Evolutionary conservation across 2,888 invertebrate genomes (phyloP).

Genomic region (Phengaris arion): DNA sequence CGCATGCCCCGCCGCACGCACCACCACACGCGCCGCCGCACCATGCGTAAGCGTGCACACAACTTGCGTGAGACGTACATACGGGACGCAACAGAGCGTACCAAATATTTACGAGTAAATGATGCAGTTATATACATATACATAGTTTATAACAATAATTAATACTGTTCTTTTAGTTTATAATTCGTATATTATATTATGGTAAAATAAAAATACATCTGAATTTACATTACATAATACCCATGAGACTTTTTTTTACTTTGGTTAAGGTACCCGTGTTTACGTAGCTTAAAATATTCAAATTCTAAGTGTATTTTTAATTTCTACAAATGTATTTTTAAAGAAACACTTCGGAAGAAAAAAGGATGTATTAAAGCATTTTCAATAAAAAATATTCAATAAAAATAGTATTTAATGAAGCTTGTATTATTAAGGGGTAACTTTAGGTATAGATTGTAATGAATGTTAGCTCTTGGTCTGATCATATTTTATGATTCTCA

Average conservation of each 20-base stretch:
- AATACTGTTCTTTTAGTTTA: neutral
- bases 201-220: neutral
- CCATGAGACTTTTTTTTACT: neutral
- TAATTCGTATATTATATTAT: neutral
- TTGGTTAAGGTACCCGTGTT: too few species aligned
- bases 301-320: neutral
- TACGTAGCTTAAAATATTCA: neutral
- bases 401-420: neutral
- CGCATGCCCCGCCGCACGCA: slow-evolving; percentile 31
- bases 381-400: neutral
- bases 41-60: neutral
- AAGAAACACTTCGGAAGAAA: too few species aligned
- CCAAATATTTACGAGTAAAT: neutral
- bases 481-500: slow-evolving; percentile 24
- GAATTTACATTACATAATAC: neutral
- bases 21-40: slow-evolving; percentile 33
- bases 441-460: neutral
- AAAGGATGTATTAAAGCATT: neutral
- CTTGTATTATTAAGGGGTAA: neutral
- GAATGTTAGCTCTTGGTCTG: neutral
- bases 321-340: neutral
- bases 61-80: slow-evolving; percentile 23
- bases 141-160: neutral
- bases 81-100: neutral
- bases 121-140: slow-evolving; percentile 49